Evolutionary conservation across 2,888 invertebrate genomes (phyloP).

Genomic region (Chloroclysta siterata): DNA sequence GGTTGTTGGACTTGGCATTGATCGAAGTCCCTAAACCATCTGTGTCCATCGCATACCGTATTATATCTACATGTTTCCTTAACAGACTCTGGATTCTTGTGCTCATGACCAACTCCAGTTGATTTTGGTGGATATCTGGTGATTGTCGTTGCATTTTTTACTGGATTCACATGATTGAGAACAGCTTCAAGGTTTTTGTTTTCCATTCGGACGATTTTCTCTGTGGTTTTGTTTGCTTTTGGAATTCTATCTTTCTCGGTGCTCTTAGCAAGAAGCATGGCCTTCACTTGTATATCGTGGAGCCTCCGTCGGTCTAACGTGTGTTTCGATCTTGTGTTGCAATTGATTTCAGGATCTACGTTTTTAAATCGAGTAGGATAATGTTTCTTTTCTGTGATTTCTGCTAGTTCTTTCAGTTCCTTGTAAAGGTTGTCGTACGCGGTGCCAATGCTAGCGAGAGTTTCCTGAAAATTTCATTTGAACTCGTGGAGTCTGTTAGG

Average conservation of each 20-base stretch:
- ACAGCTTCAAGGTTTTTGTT: constrained; percentile 7
- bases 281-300: constrained; percentile 43
- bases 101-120: constrained; percentile 40
- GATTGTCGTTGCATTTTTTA: constrained; percentile 49
- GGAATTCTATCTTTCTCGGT: not conserved
- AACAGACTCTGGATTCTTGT: not conserved
- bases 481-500: not conserved
- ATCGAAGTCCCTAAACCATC: not conserved
- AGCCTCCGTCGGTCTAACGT: constrained; percentile 35
- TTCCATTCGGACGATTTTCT: constrained; percentile 4
- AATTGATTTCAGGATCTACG: constrained; percentile 8
- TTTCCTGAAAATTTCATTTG: constrained; percentile 54
- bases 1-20: constrained; percentile 2
- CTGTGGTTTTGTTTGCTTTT: constrained; percentile 22
- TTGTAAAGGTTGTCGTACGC: constrained; percentile 62
- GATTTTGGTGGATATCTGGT: constrained; percentile 55
- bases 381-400: constrained; percentile 20
- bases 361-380: constrained; percentile 6
- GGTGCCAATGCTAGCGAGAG: constrained; percentile 57
- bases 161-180: constrained; percentile 9
- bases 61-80: constrained; percentile 9
- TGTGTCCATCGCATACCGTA: not conserved
- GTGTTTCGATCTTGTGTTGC: constrained; percentile 13
- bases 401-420: constrained; percentile 54
- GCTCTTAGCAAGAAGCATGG: constrained; percentile 30